Evolutionary conservation across 2,888 invertebrate species (phyloP).

Genomic region (Scaptomyza caliginosa): DNA sequence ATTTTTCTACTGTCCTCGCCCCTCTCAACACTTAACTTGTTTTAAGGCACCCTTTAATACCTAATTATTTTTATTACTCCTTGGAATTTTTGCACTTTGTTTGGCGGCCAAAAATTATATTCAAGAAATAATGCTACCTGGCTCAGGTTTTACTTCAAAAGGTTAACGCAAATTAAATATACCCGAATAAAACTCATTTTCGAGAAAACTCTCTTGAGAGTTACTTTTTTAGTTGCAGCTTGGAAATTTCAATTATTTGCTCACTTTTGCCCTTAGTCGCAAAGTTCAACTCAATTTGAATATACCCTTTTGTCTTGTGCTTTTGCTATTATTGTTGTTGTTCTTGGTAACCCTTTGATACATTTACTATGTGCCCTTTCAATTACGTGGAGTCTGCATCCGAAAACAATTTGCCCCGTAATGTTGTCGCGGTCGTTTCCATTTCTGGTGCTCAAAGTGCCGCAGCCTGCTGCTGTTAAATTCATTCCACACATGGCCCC

Average conservation of each 20-base stretch:
- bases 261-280: not conserved
- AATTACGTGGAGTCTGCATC: not conserved
- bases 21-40: not conserved
- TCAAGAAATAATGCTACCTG: not conserved
- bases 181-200: not conserved
- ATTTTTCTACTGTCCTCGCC: not conserved
- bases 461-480: constrained; percentile 45
- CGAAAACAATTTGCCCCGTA: constrained; percentile 19
- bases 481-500: constrained; percentile 61
- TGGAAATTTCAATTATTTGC: not conserved
- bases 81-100: not conserved
- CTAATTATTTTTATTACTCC: constrained; percentile 2
- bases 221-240: constrained; percentile 2
- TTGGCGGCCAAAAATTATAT: not conserved
- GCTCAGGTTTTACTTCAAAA: not conserved
- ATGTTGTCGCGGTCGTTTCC: constrained; percentile 8
- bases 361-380: not conserved
- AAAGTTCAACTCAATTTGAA: not conserved
- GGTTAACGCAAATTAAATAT: constrained; percentile 6
- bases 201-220: not conserved
- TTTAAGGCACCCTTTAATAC: not conserved
- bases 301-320: not conserved
- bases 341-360: not conserved
- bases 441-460: constrained; percentile 11
- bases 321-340: not conserved